A percentile compares a stretch with the other conserved stretches of the same genome.
Evolutionary conservation across 2,113 vertebrate species (phyloP).

Genomic region (Odontophorus gujanensis): DNA sequence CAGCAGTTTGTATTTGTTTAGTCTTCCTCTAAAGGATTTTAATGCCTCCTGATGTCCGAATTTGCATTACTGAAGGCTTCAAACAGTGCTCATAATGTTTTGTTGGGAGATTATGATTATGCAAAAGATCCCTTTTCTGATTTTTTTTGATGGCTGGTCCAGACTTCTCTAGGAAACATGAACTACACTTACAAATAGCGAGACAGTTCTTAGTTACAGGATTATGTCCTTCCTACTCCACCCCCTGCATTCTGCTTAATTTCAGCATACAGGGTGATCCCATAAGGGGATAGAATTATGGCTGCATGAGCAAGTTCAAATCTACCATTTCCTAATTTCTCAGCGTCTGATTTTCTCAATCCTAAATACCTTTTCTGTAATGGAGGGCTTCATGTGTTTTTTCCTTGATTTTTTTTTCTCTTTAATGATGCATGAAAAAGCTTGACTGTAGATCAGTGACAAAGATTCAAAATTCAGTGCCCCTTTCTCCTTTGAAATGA

Average conservation of each 20-base stretch:
- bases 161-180: not conserved
- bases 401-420: fast-evolving
- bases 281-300: slow-evolving; percentile 23
- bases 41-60: not conserved
- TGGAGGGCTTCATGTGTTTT: not conserved
- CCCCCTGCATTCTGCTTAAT: not conserved
- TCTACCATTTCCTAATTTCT: slow-evolving; percentile 4
- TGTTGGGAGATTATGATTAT: not conserved
- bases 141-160: not conserved
- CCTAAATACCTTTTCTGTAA: not conserved
- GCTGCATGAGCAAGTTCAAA: slow-evolving; percentile 19
- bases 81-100: not conserved
- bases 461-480: not conserved
- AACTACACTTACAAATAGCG: not conserved
- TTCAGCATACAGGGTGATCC: not conserved
- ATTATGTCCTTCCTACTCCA: not conserved
- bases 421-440: not conserved
- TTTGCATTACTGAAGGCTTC: not conserved
- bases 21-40: not conserved
- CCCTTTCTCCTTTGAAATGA: not conserved
- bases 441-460: not conserved
- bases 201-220: not conserved
- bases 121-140: not conserved
- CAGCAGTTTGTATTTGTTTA: not conserved
- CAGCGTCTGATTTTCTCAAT: not conserved